phyloP scores from a whole-genome alignment of 2,113 vertebrate genomes.

The Steatornis caripensis region DNA sequence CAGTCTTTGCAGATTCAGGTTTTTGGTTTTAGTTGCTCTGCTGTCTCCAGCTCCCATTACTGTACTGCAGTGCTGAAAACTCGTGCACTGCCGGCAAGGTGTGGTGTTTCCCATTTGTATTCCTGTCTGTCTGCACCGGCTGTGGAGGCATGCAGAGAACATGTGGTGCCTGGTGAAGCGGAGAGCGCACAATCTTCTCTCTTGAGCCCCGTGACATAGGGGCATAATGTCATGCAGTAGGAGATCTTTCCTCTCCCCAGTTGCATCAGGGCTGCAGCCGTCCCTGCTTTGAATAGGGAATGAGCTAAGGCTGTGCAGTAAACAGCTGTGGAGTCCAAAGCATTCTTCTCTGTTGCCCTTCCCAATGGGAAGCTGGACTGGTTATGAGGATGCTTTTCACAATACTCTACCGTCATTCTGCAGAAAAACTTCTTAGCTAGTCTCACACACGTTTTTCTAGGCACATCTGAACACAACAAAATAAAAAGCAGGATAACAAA shows the following conservation, averaged over 20 bases:
- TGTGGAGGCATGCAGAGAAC: neutral
- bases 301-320: neutral
- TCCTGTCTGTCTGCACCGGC: neutral
- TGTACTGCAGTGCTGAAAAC: neutral
- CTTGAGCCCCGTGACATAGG: fast-evolving
- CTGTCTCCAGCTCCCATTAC: neutral
- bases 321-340: neutral
- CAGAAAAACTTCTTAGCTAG: neutral
- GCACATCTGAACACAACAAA: neutral
- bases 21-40: neutral
- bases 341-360: neutral
- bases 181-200: neutral
- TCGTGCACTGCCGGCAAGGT: fast-evolving
- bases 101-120: neutral
- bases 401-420: neutral
- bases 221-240: neutral
- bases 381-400: neutral
- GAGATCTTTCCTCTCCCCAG: neutral
- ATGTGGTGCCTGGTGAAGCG: neutral
- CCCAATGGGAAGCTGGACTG: neutral
- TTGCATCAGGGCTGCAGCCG: neutral
- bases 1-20: neutral
- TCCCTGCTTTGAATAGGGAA: neutral
- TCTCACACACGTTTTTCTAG: neutral
- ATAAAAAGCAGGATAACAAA: neutral